Percentiles rank a stretch among this genome's conserved stretches.
phyloP scores from a whole-genome alignment of 2,113 vertebrate genomes.

The Lepus timidus region DNA sequence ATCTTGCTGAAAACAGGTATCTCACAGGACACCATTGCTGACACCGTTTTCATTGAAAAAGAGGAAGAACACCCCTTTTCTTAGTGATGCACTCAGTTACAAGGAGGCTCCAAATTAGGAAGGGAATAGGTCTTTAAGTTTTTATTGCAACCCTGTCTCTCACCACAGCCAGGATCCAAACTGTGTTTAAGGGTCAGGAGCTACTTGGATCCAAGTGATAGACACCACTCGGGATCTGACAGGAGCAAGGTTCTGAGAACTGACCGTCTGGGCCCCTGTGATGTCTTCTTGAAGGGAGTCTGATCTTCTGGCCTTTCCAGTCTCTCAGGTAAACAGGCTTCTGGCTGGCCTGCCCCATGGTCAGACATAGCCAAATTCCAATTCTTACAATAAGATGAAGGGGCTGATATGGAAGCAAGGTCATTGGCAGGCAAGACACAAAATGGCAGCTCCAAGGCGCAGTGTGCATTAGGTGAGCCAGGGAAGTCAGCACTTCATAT shows the following conservation, averaged over 20 bases:
- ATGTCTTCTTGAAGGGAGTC: not conserved
- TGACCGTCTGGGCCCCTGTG: not conserved
- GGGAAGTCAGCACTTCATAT: not conserved
- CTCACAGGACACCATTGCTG: not conserved
- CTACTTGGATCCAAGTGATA: not conserved
- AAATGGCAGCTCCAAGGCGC: not conserved
- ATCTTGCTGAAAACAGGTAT: not conserved
- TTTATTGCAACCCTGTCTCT: conserved; percentile 44
- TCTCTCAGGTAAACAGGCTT: not conserved
- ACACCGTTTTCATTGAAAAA: not conserved
- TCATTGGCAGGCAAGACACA: not conserved
- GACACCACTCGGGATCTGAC: not conserved
- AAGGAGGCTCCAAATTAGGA: not conserved
- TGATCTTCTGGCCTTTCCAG: not conserved
- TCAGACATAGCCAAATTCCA: not conserved
- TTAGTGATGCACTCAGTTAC: not conserved
- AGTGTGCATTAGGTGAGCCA: not conserved
- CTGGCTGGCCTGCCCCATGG: not conserved
- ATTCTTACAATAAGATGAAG: conserved; percentile 5
- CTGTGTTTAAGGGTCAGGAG: not conserved
- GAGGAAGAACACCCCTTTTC: not conserved
- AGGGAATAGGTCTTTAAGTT: not conserved
- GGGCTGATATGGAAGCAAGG: not conserved
- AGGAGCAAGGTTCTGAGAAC: not conserved
- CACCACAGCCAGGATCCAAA: not conserved